phyloP scores from a whole-genome alignment of 2,113 vertebrate species.

The Malurus cyaneus region DNA sequence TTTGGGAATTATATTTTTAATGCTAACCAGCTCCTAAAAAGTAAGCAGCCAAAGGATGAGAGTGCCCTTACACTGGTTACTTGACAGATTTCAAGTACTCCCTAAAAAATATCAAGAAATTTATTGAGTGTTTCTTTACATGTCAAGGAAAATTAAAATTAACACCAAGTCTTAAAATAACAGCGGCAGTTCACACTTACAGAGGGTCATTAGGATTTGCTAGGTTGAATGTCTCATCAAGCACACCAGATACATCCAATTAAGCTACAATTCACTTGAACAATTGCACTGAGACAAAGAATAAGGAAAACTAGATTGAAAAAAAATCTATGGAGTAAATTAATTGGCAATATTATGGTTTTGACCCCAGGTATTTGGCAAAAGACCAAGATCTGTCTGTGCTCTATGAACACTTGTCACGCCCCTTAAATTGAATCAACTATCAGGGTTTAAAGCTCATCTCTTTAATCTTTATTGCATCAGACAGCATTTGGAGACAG shows the following conservation, averaged over 20 bases:
- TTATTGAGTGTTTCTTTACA: neutral
- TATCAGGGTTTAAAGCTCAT: slow-evolving; percentile 33
- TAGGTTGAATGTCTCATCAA: neutral
- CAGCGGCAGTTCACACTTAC: neutral
- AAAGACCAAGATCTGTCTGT: neutral
- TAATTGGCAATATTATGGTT: neutral
- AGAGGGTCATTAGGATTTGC: neutral
- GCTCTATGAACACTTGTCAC: neutral
- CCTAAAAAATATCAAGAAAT: neutral
- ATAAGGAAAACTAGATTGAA: neutral
- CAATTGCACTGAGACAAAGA: neutral
- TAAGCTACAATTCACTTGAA: neutral
- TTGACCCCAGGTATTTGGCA: neutral
- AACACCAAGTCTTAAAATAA: slow-evolving; percentile 26
- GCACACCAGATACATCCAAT: neutral
- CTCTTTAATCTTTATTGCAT: slow-evolving; percentile 58
- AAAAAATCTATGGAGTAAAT: neutral
- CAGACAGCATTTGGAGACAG: slow-evolving; percentile 54
- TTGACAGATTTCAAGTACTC: neutral
- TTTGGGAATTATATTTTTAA: neutral
- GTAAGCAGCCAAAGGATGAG: neutral
- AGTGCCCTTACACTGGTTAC: neutral
- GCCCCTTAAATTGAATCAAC: neutral
- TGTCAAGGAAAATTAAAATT: neutral
- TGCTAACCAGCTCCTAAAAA: neutral